These are phyloP conservation scores for Grapholita molesta DNA, from an alignment of 1,140 invertebrate species.

Conservation along the genomic window DNA sequence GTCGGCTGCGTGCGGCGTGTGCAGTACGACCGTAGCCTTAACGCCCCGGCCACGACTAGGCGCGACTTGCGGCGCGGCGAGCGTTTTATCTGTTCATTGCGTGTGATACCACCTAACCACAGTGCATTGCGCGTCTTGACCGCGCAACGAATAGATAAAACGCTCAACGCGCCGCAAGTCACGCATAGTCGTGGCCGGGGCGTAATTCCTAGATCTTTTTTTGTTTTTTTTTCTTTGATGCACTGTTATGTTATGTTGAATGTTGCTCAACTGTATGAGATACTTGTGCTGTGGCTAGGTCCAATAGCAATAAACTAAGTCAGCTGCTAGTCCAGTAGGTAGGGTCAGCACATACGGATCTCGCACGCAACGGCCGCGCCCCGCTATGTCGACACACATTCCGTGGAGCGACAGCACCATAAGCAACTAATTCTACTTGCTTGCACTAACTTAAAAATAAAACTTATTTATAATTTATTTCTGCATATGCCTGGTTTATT, in stretches of 20 bases:
- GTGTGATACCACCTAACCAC: no score
- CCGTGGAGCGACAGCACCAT: conserved; percentile 21
- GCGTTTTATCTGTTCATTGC: no score
- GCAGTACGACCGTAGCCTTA: no score
- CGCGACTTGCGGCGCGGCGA: no score
- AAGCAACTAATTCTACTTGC: conserved; percentile 17
- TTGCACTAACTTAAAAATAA: neutral
- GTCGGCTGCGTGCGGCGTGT: no score
- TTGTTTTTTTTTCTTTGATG: no score
- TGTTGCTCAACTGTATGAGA: neutral
- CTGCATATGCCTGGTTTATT: neutral
- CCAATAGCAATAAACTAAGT: neutral
- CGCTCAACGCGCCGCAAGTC: no score
- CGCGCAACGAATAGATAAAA: no score
- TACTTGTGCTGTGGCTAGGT: neutral
- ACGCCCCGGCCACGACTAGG: no score
- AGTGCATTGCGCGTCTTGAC: no score
- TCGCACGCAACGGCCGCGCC: conserved; percentile 42
- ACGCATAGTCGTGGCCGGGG: no score
- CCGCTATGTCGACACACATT: conserved; percentile 33
- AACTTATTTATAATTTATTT: neutral
- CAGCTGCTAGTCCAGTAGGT: conserved; percentile 21
- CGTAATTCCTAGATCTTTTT: no score
- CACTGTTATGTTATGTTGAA: neutral
- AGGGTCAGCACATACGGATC: conserved; percentile 44